phyloP scores from a whole-genome alignment of 2,797 vertebrate genomes.

The Sorex maritimensis region DNA sequence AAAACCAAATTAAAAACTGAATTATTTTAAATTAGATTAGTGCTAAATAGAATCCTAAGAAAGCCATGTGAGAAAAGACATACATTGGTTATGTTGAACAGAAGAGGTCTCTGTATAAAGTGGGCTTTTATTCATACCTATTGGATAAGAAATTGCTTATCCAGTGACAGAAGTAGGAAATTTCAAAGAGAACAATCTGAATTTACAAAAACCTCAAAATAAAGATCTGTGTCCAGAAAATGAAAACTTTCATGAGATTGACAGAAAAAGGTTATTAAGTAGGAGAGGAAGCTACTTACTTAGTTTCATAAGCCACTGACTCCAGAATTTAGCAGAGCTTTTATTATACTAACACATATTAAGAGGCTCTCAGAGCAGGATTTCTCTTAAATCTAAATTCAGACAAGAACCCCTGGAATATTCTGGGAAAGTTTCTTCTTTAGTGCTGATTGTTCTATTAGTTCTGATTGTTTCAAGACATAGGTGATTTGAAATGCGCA shows the following conservation, averaged over 20 bases:
- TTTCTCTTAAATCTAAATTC: background rate
- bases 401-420: background rate
- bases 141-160: background rate
- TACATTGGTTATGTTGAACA: background rate
- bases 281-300: background rate
- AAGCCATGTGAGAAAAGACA: background rate
- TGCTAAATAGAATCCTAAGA: constrained; percentile 38
- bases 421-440: background rate
- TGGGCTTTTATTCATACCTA: background rate
- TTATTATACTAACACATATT: background rate
- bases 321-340: background rate
- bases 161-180: background rate
- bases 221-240: background rate
- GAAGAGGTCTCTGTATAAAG: constrained; percentile 16
- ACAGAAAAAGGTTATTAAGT: background rate
- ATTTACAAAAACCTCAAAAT: background rate
- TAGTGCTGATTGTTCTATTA: constrained; percentile 10
- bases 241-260: background rate
- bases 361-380: background rate
- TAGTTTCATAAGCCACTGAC: background rate
- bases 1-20: background rate
- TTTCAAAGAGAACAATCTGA: background rate
- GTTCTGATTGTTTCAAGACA: constrained; percentile 43
- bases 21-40: constrained; percentile 40
- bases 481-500: background rate